phyloP scores from a whole-genome alignment of 2,888 invertebrate species.

The Dendrolimus pini region DNA sequence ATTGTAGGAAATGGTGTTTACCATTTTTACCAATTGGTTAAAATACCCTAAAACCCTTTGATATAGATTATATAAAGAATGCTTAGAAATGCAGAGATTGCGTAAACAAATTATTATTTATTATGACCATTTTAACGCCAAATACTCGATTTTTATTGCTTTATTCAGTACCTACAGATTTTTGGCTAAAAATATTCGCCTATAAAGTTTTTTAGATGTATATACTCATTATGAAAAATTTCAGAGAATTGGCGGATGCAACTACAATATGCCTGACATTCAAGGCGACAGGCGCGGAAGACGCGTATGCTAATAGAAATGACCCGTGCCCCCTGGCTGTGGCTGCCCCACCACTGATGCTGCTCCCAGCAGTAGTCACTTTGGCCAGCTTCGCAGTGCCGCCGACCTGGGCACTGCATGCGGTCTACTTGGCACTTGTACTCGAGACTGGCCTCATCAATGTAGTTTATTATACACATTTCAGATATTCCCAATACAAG shows the following conservation, averaged over 20 bases:
- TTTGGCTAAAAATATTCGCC: too few relatives aligned
- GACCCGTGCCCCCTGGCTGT: slow-evolving; percentile 54
- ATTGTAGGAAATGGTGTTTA: too few relatives aligned
- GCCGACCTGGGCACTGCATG: slow-evolving; percentile 43
- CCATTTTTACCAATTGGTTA: too few relatives aligned
- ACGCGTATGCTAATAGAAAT: slow-evolving; percentile 41
- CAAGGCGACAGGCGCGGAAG: slow-evolving; percentile 47
- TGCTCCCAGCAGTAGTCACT: slow-evolving; percentile 56
- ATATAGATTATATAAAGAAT: too few relatives aligned
- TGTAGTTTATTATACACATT: slow-evolving; percentile 37
- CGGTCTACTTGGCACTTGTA: slow-evolving; percentile 49
- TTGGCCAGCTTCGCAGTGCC: slow-evolving; percentile 54
- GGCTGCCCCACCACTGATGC: slow-evolving; percentile 55
- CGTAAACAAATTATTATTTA: too few relatives aligned
- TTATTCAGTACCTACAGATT: too few relatives aligned
- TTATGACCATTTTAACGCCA: too few relatives aligned
- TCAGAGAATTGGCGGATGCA: slow-evolving; percentile 60
- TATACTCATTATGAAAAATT: background rate
- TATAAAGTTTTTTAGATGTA: too few relatives aligned
- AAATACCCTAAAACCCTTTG: too few relatives aligned
- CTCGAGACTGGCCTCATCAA: slow-evolving; percentile 52
- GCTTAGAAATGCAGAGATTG: too few relatives aligned
- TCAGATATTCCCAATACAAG: slow-evolving; percentile 52
- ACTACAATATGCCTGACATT: slow-evolving; percentile 61
- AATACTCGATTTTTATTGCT: too few relatives aligned